Base-by-base conservation (phyloP, 2,113 vertebrate genomes). In the Delphinus delphis region DNA sequence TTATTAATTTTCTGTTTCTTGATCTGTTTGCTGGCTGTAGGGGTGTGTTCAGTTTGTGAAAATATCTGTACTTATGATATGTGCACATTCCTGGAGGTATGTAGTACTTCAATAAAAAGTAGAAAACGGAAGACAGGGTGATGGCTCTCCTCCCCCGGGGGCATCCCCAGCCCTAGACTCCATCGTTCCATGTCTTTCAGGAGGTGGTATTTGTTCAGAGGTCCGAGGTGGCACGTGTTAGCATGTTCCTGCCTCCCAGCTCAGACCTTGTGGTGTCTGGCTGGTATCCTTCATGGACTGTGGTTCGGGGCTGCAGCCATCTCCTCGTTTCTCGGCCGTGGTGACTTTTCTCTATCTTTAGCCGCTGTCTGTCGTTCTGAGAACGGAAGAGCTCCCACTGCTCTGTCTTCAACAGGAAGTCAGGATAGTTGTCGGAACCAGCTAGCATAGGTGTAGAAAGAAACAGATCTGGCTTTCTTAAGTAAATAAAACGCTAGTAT, bases 251-350 rank as follows among this genome's bases (percentile, higher is more conserved):
- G 90, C 18, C 92, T 55, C 26, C 41, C 67, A 58, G 60, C 28
- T 47, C 1, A 7, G 81, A 38, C 62, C 18, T 36, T 10, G 0
- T 38, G 55, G 71, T 18, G 1, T 41, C 58, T 20, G 63, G 63
- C 73, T 15, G n/a, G 33, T 2, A 41, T 13, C 53, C 63, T 38
- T 62, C 62, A 8, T 0, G 0, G 53, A 14, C 18, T 9, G 62
- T 76, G 93, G n/a, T 20, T 58, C 10, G 5, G 62, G 33, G 62
- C 2, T 6, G 4, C 62, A 8, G 62, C 7, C 3, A 9, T 31
- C 3, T 21, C 63, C 58, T 36, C 3, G 0, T 47, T 20, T 38
- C 28, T 9, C 25, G 3, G 62, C 26, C 0, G 0, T 3, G 14
- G 33, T 21, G 67, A 50, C 44, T 70, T 38, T 41, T 20, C 76